Conservation (phyloP, 2,888 invertebrate species). For the Phortica okadai region DNA sequence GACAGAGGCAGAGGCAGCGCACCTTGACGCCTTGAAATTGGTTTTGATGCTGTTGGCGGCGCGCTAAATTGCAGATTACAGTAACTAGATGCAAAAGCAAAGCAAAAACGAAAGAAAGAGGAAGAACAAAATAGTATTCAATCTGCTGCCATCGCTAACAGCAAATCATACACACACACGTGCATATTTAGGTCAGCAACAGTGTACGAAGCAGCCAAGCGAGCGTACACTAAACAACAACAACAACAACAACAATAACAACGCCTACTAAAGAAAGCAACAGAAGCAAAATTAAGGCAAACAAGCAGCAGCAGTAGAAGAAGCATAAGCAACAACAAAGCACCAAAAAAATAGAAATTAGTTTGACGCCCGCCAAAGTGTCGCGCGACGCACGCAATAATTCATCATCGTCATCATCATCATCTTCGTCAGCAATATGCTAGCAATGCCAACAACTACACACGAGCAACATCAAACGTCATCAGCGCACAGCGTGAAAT, state of each 20-base stretch:
- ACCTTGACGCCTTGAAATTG: conserved; percentile 14
- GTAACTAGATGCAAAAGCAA: neutral
- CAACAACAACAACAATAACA: conserved; percentile 18
- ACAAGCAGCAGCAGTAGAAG: conserved; percentile 39
- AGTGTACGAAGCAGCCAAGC: neutral
- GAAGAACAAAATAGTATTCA: neutral
- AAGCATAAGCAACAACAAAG: conserved; percentile 39
- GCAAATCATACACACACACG: conserved; percentile 5
- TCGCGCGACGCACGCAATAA: conserved; percentile 32
- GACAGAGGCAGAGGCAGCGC: neutral
- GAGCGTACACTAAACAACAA: neutral
- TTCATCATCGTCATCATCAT: conserved; percentile 39
- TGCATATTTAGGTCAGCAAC: conserved; percentile 62
- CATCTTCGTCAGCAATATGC: conserved; percentile 15
- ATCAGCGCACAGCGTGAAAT: conserved; percentile 15
- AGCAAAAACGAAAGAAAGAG: neutral
- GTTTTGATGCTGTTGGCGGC: neutral
- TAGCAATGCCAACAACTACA: neutral
- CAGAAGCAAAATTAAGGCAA: conserved; percentile 19
- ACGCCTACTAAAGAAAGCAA: conserved; percentile 62
- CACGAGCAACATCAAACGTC: conserved; percentile 1
- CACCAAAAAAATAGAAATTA: conserved; percentile 24
- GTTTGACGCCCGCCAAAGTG: conserved; percentile 30
- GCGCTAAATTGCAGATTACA: neutral
- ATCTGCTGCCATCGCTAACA: neutral